Evolutionary conservation across 2,113 vertebrate genomes (phyloP), one percentile per base, ranked within the genome.

Genomic region (Sardina pilchardus): DNA sequence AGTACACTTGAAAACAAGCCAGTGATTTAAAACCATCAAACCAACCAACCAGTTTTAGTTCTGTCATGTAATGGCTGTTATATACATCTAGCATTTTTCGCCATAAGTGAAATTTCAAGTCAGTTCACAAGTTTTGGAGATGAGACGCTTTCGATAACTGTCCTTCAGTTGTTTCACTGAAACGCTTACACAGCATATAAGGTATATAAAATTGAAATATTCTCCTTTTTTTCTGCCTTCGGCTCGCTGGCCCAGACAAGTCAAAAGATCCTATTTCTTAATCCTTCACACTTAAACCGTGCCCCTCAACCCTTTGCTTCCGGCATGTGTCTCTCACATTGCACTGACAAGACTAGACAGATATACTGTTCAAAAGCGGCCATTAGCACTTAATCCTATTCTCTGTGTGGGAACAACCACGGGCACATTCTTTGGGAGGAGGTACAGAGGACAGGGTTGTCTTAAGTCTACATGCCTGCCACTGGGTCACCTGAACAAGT

Each of bases 381-480:
- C 3, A 16, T 5, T 30, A 78, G 71, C 71, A 36, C 71, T 34
- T 78, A 78, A 78, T 78, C 71, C 71, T 78, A 36, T 78, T 78
- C 30, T 78, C 71, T 34, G 71, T 16, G 71, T 78, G 34, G 30
- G 71, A 78, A 83, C 56, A 59, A 30, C 34, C 82, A 21, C n/a
- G 21, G 82, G 30, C 34, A 42, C 82, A 83, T 84, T 84, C 83
- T 43, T 84, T 24, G 42, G 59, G 56, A 48, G 50, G 26, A 43
- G 71, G 34, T 16, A 14, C 26, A 34, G 30, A 36, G 71, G 30
- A 36, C 71, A 78, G 30, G 34, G 26, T 16, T 34, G 71, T 78
- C 30, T 34, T 78, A 19, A 14, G 16, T 36, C 26, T 36, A 36
- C 34, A 16, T 36, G 34, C 14, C 71, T 16, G 5, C 16, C 71